phyloP scores from a whole-genome alignment of 2,113 vertebrate genomes.

The Chaetodon trifascialis region DNA sequence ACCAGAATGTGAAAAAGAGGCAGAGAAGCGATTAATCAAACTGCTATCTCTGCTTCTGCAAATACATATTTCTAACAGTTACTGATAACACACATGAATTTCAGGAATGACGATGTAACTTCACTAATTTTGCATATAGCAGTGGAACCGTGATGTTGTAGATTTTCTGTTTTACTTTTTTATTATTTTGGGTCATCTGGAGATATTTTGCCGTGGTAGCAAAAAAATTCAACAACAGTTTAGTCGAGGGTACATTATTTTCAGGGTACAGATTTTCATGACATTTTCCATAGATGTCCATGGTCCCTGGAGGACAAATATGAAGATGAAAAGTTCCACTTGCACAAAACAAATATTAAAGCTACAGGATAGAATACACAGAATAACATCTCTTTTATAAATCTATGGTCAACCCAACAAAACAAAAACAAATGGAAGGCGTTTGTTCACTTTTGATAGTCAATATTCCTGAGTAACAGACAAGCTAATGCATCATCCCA shows the following conservation, averaged over 20 bases:
- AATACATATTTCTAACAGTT: neutral
- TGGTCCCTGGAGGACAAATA: neutral
- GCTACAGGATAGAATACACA: neutral
- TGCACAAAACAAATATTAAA: neutral
- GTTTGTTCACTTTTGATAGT: neutral
- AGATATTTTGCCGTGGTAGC: neutral
- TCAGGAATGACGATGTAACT: neutral
- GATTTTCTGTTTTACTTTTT: neutral
- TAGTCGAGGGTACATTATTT: neutral
- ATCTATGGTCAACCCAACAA: neutral
- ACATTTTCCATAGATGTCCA: neutral
- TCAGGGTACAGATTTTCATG: neutral
- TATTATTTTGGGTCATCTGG: slow-evolving; percentile 2
- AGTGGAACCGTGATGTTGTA: neutral
- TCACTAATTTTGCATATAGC: neutral
- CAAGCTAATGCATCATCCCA: neutral
- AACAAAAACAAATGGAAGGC: neutral
- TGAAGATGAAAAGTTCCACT: neutral
- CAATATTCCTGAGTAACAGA: neutral
- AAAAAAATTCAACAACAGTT: neutral
- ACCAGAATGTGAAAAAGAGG: slow-evolving; percentile 1
- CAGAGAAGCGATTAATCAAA: neutral
- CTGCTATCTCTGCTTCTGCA: neutral
- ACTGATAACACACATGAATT: neutral
- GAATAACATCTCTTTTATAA: neutral